A percentile compares a stretch with the other conserved stretches of the same genome.
Evolutionary conservation across 2,797 vertebrate species (phyloP).

Genomic region (Lateolabrax maculatus): DNA sequence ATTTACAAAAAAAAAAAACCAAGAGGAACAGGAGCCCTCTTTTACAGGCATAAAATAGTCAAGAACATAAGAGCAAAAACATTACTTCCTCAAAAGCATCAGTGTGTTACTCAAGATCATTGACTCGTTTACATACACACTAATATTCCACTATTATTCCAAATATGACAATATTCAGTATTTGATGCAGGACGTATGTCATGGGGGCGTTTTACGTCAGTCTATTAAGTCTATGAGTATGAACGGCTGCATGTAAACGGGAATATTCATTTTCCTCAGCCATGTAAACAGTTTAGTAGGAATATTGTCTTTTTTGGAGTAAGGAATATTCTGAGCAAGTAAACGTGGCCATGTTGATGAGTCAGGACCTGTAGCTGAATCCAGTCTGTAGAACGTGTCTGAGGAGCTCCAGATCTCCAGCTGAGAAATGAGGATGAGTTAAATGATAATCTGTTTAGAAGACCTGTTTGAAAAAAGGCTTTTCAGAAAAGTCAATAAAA

Average conservation of each 20-base stretch:
- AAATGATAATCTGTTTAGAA: not conserved
- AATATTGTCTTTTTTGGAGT: too few relatives aligned
- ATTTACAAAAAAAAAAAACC: not conserved
- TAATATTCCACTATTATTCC: too few relatives aligned
- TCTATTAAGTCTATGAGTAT: too few relatives aligned
- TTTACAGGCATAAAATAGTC: not conserved
- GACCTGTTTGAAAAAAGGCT: not conserved
- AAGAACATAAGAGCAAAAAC: not conserved
- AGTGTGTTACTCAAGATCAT: not conserved
- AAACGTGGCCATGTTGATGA: too few relatives aligned
- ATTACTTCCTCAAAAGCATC: not conserved
- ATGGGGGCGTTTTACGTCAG: too few relatives aligned
- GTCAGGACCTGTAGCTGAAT: not conserved
- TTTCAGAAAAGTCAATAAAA: conserved; percentile 8
- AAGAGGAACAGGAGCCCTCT: not conserved
- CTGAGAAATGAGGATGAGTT: not conserved
- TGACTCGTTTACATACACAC: too few relatives aligned
- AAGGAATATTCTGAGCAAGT: too few relatives aligned
- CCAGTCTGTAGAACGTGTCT: not conserved
- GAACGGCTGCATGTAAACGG: too few relatives aligned
- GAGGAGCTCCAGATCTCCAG: not conserved
- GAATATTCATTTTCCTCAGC: too few relatives aligned
- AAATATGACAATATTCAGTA: too few relatives aligned
- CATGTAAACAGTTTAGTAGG: too few relatives aligned
- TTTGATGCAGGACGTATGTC: too few relatives aligned